Conservation (phyloP, 2,888 invertebrate species). For the Diarsia mendica region DNA sequence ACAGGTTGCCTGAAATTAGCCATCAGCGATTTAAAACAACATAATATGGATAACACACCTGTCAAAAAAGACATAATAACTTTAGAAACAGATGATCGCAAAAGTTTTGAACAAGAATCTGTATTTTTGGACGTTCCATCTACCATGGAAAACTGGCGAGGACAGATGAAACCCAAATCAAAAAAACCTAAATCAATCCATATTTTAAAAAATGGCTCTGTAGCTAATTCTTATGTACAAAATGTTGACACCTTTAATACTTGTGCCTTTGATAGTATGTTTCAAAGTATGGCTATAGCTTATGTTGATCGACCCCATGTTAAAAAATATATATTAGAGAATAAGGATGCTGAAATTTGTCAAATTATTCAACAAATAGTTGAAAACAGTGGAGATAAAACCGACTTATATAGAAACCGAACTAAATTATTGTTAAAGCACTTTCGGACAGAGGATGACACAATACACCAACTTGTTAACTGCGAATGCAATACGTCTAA, state of each 20-base stretch:
- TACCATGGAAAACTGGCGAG: slow-evolving; percentile 22
- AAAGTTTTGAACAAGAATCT: slow-evolving; percentile 19
- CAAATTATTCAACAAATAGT: slow-evolving; percentile 24
- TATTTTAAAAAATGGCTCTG: slow-evolving; percentile 22
- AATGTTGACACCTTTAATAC: slow-evolving; percentile 25
- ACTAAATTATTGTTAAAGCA: slow-evolving; percentile 17
- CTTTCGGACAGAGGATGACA: slow-evolving; percentile 19
- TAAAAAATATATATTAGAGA: slow-evolving; percentile 18
- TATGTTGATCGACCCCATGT: slow-evolving; percentile 17
- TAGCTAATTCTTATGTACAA: slow-evolving; percentile 19
- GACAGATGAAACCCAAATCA: slow-evolving; percentile 19
- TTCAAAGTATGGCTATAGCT: slow-evolving; percentile 22
- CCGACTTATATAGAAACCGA: slow-evolving; percentile 17
- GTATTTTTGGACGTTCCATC: slow-evolving; percentile 21
- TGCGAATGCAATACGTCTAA: no score
- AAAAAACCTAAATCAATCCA: slow-evolving; percentile 19
- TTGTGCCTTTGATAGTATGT: slow-evolving; percentile 18
- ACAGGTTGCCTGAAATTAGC: slow-evolving; percentile 9
- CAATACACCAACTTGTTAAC: no score
- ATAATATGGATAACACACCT: slow-evolving; percentile 7
- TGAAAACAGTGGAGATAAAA: slow-evolving; percentile 18
- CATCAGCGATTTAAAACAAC: slow-evolving; percentile 15
- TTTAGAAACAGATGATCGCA: slow-evolving; percentile 24
- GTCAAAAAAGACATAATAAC: slow-evolving; percentile 12
- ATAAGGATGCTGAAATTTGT: slow-evolving; percentile 10